phyloP scores from a whole-genome alignment of 2,797 vertebrate genomes.

The Peromyscus melanophrys region DNA sequence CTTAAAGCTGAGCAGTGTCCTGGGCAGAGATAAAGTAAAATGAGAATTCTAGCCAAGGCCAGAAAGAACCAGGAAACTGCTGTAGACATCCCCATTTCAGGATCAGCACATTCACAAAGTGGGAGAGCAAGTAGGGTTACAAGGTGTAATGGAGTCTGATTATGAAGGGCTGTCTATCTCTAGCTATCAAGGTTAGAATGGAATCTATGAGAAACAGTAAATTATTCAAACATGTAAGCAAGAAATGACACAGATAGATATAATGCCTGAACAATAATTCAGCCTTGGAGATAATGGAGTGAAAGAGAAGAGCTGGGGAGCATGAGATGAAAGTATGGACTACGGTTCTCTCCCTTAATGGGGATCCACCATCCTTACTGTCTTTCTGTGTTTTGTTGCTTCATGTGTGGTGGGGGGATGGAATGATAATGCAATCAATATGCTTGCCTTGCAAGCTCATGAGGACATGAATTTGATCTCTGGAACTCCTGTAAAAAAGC shows the following conservation, averaged over 20 bases:
- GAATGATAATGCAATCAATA: neutral
- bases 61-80: neutral
- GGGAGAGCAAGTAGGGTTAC: neutral
- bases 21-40: neutral
- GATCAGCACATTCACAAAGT: neutral
- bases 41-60: neutral
- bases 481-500: neutral
- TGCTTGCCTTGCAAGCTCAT: neutral
- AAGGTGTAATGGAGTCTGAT: neutral
- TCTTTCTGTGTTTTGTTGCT: neutral
- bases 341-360: neutral
- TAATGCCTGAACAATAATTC: neutral
- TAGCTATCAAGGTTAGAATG: neutral
- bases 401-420: neutral
- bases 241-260: neutral
- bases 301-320: neutral
- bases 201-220: neutral
- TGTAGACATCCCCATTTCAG: neutral
- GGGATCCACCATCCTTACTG: neutral
- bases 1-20: neutral
- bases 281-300: neutral
- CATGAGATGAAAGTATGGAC: neutral
- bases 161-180: neutral
- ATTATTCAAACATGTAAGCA: neutral
- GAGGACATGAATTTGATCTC: neutral